Evolutionary conservation across 1,140 invertebrate species (phyloP).

Genomic region (Drosophila serrata): DNA sequence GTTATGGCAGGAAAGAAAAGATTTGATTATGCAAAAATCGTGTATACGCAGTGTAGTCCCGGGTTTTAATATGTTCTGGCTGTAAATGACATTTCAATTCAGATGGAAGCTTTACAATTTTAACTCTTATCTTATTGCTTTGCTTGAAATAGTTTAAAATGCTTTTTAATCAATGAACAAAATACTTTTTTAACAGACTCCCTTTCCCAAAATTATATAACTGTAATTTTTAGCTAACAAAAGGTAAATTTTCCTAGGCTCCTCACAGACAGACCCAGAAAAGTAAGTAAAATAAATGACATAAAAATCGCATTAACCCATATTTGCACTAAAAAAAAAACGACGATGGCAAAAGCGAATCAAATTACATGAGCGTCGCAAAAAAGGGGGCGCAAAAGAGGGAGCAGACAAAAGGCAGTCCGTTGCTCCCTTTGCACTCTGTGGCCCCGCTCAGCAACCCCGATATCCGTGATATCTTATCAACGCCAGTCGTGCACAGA

Average conservation of each 20-base stretch:
- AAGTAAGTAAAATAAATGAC: conserved; percentile 74
- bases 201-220: too few species aligned
- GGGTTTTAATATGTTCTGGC: not conserved
- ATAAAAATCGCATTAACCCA: conserved; percentile 83
- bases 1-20: not conserved
- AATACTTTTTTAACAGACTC: not conserved
- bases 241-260: not conserved
- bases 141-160: not conserved
- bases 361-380: conserved; percentile 64
- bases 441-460: conserved; percentile 17
- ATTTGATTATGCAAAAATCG: not conserved
- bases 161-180: not conserved
- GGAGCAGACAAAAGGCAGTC: conserved; percentile 40
- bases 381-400: not conserved
- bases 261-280: conserved; percentile 4
- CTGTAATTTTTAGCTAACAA: not conserved
- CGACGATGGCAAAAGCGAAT: conserved; percentile 59
- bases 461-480: conserved; percentile 68
- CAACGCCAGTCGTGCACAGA: conserved; percentile 74
- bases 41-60: not conserved
- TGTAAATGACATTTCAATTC: not conserved
- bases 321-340: conserved; percentile 74
- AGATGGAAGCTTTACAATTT: not conserved
- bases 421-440: too few species aligned
- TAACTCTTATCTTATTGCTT: not conserved